Evolutionary conservation across 2,797 vertebrate species (phyloP), one percentile per base, ranked within the genome.

Genomic region (Glyptemys insculpta): DNA sequence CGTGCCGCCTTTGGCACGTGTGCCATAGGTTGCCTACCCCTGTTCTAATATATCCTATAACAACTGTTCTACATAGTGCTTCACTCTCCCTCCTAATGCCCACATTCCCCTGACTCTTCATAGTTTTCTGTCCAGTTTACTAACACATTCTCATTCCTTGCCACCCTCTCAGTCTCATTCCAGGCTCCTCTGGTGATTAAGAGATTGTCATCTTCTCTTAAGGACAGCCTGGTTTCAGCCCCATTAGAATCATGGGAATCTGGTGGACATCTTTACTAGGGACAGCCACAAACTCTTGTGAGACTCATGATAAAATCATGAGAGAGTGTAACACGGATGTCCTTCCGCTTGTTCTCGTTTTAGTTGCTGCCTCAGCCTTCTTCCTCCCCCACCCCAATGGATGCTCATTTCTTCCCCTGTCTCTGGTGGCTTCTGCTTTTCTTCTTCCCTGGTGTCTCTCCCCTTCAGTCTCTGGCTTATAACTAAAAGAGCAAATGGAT

Each of bases 381-480:
- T 65, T 14, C 16, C 3, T 79, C 5, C 18, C 89, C 94, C 89
- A 72, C 81, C 25, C 41, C 83, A 34, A 85, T 83, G 5, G 5
- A 52, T 85, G 11, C 85, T 94, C 47, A 94, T 5, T 4, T 10
- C 90, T 96, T 89, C 12, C 44, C 90, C 25, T 68, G 4, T 88
- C 41, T 14, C 76, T 1, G 1, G 5, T 52, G 44, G 52, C 1
- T 62, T 94, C 47, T 78, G 14, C 0, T 93, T 91, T 89, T 76
- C 34, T 91, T 89, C 85, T 47, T 91, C 62, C 90, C 78, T 57
- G 31, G 3, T 92, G 34, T 87, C 78, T 18, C 31, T 5, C 80
- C 52, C 34, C 4, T 6, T 31, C 83, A 4, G 1, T 49, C 2
- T 80, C 94, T 65, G 90, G 29, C 10, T 90, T 88, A 37, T 57